phyloP scores from a whole-genome alignment of 2,113 vertebrate genomes.

The Perca schrenkii region DNA sequence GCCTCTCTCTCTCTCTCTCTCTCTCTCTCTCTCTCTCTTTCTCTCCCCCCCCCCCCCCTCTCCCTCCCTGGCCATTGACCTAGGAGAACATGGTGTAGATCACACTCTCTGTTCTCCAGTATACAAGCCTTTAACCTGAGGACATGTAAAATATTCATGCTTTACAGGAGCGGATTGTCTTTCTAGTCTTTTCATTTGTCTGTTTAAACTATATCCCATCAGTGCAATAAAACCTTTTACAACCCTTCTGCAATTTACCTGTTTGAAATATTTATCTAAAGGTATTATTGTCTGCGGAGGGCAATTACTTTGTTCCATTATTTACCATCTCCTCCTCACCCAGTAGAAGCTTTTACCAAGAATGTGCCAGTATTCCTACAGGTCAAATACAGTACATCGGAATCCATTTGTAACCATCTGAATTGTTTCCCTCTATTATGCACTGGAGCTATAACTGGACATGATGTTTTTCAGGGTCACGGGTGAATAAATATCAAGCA shows the following conservation, averaged over 20 bases:
- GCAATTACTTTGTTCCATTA: slow-evolving; percentile 86
- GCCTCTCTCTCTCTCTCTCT: slow-evolving; percentile 1
- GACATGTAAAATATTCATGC: slow-evolving; percentile 84
- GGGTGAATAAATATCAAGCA: slow-evolving; percentile 55
- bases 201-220: slow-evolving; percentile 77
- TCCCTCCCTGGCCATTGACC: slow-evolving; percentile 46
- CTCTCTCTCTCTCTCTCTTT: slow-evolving; percentile 1
- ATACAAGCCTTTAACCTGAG: slow-evolving; percentile 75
- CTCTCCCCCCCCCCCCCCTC: background rate
- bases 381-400: slow-evolving; percentile 61
- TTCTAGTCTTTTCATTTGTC: slow-evolving; percentile 79
- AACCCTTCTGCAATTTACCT: slow-evolving; percentile 78
- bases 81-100: slow-evolving; percentile 58
- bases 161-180: slow-evolving; percentile 60
- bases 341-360: slow-evolving; percentile 75
- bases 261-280: slow-evolving; percentile 86
- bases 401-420: slow-evolving; percentile 74
- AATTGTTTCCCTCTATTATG: slow-evolving; percentile 74
- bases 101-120: slow-evolving; percentile 54
- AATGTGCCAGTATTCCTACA: slow-evolving; percentile 55
- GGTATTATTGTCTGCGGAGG: slow-evolving; percentile 83
- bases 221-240: slow-evolving; percentile 84
- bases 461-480: slow-evolving; percentile 49
- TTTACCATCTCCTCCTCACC: slow-evolving; percentile 75
- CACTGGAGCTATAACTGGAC: slow-evolving; percentile 53